Evolutionary conservation across 1,140 invertebrate genomes (phyloP), one percentile per base, ranked within the genome.

Genomic region (Penaeus indicus): DNA sequence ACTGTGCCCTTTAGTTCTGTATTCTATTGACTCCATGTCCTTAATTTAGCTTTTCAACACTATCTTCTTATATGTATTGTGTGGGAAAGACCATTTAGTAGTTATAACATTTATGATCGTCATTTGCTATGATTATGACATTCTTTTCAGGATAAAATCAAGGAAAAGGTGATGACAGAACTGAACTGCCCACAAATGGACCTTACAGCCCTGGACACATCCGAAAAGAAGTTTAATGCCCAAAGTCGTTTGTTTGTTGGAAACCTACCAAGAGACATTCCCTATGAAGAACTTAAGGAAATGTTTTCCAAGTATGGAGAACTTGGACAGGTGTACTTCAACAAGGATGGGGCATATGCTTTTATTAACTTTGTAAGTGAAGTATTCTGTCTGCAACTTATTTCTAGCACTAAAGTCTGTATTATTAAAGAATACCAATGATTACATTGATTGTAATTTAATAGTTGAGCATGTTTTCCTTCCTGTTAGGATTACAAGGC

Each of bases 341-440:
- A 99, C 93, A 96, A 97, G 90, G 96, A 98, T 80, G 99, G 99
- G 92, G 98, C 98, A 92, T 99, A 99, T 94, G 98, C 97, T 75
- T 99, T 99, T 93, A 95, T 99, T 79, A 96, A 98, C 94, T 94
- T 99, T 95, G 97, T 98, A 94, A 95, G 93, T 92, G 90, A 85
- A 78, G 84, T 81, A 2, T 86, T 21, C 86, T 91, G 54, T 27
- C 89, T 81, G 72, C 47, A 25, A 60, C 91, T 62, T 42, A 16
- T 54, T 54, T 54, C 10, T 54, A 0, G 54, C 54, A 16, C 10
- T 16, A 16, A 54, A 54, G 54, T 54, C 54, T 54, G 54, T 54
- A 61, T 69, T 84, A 84, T 89, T 67, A 67, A 67, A 80, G 47
- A 84, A 85, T 72, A 83, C 89, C 85, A 80, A 91, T 42, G 86